phyloP scores from a whole-genome alignment of 2,113 vertebrate species.

The Tyrannus savana region DNA sequence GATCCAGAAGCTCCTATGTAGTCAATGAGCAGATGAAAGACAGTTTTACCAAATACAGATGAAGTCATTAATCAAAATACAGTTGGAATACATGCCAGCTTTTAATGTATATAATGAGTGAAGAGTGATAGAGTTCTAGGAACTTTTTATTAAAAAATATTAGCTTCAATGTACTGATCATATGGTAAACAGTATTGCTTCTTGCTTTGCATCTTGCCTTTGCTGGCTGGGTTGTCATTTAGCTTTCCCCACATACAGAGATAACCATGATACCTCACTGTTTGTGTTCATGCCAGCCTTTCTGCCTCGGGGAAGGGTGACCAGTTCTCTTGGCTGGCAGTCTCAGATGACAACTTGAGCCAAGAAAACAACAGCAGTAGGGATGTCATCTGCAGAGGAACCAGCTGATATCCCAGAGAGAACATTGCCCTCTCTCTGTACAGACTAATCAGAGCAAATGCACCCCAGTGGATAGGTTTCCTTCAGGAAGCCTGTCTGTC shows the following conservation, averaged over 20 bases:
- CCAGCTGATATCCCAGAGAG: not conserved
- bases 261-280: not conserved
- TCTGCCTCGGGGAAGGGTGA: not conserved
- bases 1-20: not conserved
- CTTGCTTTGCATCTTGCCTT: not conserved
- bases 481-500: not conserved
- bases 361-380: not conserved
- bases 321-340: not conserved
- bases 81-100: not conserved
- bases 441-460: not conserved
- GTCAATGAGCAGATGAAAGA: not conserved
- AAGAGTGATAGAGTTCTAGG: not conserved
- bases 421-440: not conserved
- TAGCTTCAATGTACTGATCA: not conserved
- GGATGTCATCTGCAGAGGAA: not conserved
- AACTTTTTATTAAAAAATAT: not conserved
- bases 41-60: not conserved
- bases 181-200: not conserved
- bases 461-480: rapidly evolving
- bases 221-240: not conserved
- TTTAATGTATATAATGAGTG: not conserved
- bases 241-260: not conserved
- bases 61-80: not conserved
- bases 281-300: not conserved
- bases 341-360: not conserved